These are phyloP conservation scores for Synanthedon andrenaeformis DNA, from an alignment of 2,888 invertebrate genomes.

Conservation along the genomic window DNA sequence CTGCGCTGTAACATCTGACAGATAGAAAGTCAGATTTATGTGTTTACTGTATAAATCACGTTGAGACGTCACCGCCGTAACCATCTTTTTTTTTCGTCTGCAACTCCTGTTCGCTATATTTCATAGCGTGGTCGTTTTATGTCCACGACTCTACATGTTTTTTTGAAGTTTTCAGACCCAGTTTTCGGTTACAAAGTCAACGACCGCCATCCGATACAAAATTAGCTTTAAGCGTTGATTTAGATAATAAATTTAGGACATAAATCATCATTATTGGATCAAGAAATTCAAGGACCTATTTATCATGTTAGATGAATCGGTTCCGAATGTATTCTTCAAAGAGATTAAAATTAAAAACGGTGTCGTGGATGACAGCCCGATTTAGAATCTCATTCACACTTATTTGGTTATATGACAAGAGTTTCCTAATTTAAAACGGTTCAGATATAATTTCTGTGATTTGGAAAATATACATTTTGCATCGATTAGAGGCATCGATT, in stretches of 20 bases:
- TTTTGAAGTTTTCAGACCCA: conserved; percentile 2
- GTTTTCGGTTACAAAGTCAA: not conserved
- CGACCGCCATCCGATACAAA: not conserved
- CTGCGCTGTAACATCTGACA: conserved; percentile 30
- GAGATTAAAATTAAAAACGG: not conserved
- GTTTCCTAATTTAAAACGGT: no score
- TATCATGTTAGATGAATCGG: not conserved
- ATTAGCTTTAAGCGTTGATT: not conserved
- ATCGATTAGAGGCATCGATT: no score
- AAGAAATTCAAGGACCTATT: not conserved
- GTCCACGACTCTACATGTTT: conserved; percentile 32
- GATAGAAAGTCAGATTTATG: conserved; percentile 69
- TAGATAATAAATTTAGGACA: not conserved
- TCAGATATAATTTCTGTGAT: no score
- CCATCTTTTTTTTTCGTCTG: conserved; percentile 50
- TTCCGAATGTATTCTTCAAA: not conserved
- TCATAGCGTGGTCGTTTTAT: conserved; percentile 42
- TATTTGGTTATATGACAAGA: no score
- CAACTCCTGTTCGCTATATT: conserved; percentile 36
- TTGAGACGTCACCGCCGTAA: conserved; percentile 36
- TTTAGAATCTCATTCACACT: no score
- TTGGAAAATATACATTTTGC: no score
- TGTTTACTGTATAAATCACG: conserved; percentile 70
- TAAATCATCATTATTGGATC: not conserved
- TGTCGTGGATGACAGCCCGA: not conserved